A percentile compares a stretch with the other conserved stretches of the same genome.
phyloP scores from a whole-genome alignment of 2,113 vertebrate genomes.

The Centropristis striata region DNA sequence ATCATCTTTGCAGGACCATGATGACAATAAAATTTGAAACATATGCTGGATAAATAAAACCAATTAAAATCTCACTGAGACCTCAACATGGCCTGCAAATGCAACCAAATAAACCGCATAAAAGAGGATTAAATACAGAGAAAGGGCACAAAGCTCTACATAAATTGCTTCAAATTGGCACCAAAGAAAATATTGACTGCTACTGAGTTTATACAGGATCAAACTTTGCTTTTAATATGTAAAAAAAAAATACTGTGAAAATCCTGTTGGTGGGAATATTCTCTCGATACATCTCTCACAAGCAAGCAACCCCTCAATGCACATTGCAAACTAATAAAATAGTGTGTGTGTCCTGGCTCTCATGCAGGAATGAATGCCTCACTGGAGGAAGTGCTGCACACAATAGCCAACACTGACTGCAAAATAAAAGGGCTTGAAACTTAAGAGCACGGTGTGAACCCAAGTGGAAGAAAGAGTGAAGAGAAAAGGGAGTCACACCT shows the following conservation, averaged over 20 bases:
- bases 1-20: neutral
- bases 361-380: conserved; percentile 48
- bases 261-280: conserved; percentile 19
- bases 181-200: neutral
- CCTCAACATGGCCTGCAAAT: conserved; percentile 2
- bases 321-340: conserved; percentile 31
- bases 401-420: conserved; percentile 68
- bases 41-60: conserved; percentile 26
- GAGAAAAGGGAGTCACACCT: conserved; percentile 83
- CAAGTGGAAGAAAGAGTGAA: conserved; percentile 79
- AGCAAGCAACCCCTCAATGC: neutral
- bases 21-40: neutral
- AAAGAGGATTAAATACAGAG: neutral
- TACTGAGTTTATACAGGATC: neutral
- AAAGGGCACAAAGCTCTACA: neutral
- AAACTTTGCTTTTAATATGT: neutral
- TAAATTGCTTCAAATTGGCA: neutral
- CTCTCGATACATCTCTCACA: conserved; percentile 1
- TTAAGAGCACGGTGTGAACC: conserved; percentile 79
- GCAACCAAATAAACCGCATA: neutral
- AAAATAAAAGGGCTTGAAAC: conserved; percentile 83
- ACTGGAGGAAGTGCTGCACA: conserved; percentile 71
- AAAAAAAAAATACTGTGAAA: neutral
- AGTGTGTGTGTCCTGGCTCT: conserved; percentile 23
- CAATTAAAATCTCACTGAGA: conserved; percentile 20